A percentile compares a stretch with the other conserved stretches of the same genome.
Conservation (phyloP, 2,797 vertebrate species). For the Otolemur crassicaudatus region DNA sequence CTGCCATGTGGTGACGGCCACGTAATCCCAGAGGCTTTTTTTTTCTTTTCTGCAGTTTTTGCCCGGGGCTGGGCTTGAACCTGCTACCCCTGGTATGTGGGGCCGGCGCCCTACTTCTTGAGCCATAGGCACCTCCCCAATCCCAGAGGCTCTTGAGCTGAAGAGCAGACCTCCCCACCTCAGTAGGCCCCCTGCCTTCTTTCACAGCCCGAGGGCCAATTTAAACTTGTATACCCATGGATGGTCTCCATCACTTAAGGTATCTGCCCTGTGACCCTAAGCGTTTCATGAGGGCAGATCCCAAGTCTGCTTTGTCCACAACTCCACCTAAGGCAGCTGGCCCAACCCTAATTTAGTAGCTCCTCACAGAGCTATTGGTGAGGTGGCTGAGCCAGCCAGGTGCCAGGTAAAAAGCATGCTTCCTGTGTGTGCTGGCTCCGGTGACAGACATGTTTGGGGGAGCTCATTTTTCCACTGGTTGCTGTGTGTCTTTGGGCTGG, state of each 20-base stretch:
- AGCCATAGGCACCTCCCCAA: too few species aligned
- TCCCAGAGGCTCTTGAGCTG: background rate
- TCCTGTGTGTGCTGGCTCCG: fast-evolving
- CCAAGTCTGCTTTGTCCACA: fast-evolving
- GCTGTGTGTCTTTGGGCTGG: background rate
- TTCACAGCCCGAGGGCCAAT: fast-evolving
- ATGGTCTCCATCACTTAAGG: background rate
- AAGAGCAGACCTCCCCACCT: background rate
- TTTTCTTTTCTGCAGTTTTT: too few species aligned
- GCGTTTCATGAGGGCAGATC: fast-evolving
- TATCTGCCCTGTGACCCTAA: background rate
- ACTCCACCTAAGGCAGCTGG: background rate
- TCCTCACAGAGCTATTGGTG: background rate
- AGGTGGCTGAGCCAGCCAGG: fast-evolving
- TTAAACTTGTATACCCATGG: background rate
- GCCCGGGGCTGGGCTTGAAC: too few species aligned
- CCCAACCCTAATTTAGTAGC: background rate
- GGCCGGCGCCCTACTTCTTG: too few species aligned
- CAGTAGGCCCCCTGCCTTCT: background rate
- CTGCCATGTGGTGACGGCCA: too few species aligned
- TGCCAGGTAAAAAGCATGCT: fast-evolving
- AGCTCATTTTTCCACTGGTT: background rate
- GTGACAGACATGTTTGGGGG: fast-evolving
- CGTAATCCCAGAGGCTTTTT: background rate
- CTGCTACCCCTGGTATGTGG: too few species aligned